A percentile compares a stretch with the other conserved stretches of the same genome.
These are phyloP conservation scores for Channallabes apus DNA, from an alignment of 2,797 vertebrate genomes.

Conservation along the genomic window DNA sequence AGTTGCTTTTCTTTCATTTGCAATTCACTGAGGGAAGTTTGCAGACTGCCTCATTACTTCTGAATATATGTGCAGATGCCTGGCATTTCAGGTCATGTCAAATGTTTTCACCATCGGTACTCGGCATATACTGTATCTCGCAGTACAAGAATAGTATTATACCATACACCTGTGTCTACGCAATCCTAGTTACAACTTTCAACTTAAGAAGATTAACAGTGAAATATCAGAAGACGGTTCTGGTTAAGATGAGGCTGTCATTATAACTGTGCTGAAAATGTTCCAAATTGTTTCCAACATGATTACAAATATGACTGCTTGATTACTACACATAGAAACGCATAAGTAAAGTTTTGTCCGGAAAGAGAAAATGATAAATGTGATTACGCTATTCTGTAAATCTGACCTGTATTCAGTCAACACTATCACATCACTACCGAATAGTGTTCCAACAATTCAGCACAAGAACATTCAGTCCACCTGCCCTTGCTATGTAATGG, in stretches of 20 bases:
- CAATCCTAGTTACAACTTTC: slow-evolving; percentile 1
- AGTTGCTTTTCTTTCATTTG: not conserved
- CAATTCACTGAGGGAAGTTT: not conserved
- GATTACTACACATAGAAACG: not conserved
- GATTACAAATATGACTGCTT: not conserved
- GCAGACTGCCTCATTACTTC: not conserved
- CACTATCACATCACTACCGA: not conserved
- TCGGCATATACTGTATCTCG: not conserved
- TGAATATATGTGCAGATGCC: not conserved
- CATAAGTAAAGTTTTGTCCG: not conserved
- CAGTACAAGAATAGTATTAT: not conserved
- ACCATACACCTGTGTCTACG: not conserved
- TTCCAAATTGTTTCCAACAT: not conserved
- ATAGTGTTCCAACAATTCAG: not conserved
- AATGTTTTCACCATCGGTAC: not conserved
- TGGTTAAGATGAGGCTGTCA: not conserved
- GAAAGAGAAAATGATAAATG: not conserved
- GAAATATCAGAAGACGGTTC: not conserved
- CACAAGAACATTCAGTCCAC: not conserved
- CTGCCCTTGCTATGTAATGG: not conserved
- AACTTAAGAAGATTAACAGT: not conserved
- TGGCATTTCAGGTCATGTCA: not conserved
- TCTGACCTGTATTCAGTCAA: not conserved
- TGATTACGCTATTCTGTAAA: not conserved
- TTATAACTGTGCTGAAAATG: slow-evolving; percentile 2